These are phyloP conservation scores for Ophion obscuratus DNA, from an alignment of 2,888 invertebrate genomes.

Conservation along the genomic window DNA sequence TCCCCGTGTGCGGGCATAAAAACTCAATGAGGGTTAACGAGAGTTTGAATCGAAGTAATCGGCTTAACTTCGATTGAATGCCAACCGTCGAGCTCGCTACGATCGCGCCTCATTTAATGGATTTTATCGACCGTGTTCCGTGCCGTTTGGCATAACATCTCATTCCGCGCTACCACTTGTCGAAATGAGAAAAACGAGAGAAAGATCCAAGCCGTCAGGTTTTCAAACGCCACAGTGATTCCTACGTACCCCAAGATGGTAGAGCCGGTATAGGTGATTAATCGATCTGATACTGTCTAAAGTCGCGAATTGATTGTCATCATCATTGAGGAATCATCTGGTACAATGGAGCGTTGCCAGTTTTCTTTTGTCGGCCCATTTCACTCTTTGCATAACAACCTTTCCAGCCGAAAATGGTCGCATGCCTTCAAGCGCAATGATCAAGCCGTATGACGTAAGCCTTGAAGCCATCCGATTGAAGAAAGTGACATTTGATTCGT, in stretches of 20 bases:
- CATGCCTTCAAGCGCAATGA: no score
- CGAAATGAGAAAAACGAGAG: slow-evolving; percentile 3
- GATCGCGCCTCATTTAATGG: slow-evolving; percentile 59
- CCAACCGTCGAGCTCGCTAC: slow-evolving; percentile 34
- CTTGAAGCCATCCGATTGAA: not conserved
- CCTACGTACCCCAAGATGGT: not conserved
- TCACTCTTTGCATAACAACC: no score
- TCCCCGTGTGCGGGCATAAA: slow-evolving; percentile 52
- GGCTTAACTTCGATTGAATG: slow-evolving; percentile 63
- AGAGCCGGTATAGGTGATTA: no score
- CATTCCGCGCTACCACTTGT: slow-evolving; percentile 23
- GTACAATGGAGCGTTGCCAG: no score
- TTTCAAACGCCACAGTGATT: slow-evolving; percentile 1
- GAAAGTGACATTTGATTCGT: not conserved
- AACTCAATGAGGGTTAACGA: slow-evolving; percentile 51
- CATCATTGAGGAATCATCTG: no score
- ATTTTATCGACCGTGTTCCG: slow-evolving; percentile 45
- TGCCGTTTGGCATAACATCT: slow-evolving; percentile 46
- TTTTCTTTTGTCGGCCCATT: no score
- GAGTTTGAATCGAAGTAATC: slow-evolving; percentile 64
- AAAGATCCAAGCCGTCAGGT: not conserved
- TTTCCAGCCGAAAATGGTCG: no score
- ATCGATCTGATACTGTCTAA: no score
- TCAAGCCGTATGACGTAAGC: no score
- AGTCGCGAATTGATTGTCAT: no score